Evolutionary conservation across 2,888 invertebrate genomes (phyloP), one percentile per base, ranked within the genome.

Genomic region (Ischnus inquisitorius): DNA sequence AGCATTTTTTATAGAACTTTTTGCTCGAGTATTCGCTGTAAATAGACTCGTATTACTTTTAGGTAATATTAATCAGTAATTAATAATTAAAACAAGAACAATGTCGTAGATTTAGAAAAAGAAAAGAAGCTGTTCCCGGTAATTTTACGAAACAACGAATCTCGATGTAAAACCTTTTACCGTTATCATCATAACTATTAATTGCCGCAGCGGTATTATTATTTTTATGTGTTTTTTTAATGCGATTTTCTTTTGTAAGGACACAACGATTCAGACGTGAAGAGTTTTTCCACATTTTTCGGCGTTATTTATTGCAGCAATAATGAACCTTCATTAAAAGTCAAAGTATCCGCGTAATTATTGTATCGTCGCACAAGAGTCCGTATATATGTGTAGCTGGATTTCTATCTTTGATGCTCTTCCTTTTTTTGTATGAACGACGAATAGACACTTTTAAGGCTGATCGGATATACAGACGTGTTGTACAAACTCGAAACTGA

Each of bases 1-100:
- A 87, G 83, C 82, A 85, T 89, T 90, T 90, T 90, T 91, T 87
- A 84, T 72, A 85, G 89, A 86, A 86, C 84, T 90, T 90, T 90
- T 87, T 88, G 64, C 84, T 78, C 79, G 82, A 79, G 75, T 65
- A 82, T 85, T 80, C 82, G 85, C 85, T 87, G 88, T 88, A 87
- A 54, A 88, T 87, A 88, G 83, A 74, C 71, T 72, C 84, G 69
- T n/a, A 28, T 77, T 75, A 72, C 28, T 69, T 69, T 74, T 57
- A 46, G 62, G 60, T 67, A 78, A 72, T 48, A 46, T 72, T 72
- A n/a, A 77, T 77, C 10, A 51, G 19, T 34, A 25, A 75, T 43
- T 65, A 43, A 34, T 34, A 34, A 34, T 34, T 6, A 34, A 34
- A 41, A 22, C 12, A 68, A 71, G 65, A 78, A 22, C 65, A 14